These are phyloP conservation scores for Urocynchramus pylzowi DNA, from an alignment of 2,113 vertebrate genomes.

Conservation along the genomic window DNA sequence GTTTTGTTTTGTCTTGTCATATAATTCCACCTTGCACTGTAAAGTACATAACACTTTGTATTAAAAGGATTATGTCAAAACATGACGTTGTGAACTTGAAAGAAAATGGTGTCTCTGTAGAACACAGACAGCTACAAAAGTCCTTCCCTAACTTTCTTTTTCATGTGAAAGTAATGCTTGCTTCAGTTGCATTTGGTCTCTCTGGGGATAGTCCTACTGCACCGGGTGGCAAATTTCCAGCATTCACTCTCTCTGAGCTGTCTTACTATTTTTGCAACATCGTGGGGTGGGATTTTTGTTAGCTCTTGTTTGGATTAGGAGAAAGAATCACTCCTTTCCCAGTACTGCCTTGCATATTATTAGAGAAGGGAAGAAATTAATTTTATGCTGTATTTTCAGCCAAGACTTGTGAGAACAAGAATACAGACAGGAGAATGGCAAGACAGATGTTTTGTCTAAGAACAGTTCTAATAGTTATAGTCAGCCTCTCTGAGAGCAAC, in stretches of 20 bases:
- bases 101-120: not conserved
- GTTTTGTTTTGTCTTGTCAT: not conserved
- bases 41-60: not conserved
- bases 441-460: not conserved
- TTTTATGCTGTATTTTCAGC: not conserved
- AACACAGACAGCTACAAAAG: not conserved
- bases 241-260: not conserved
- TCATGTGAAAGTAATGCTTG: not conserved
- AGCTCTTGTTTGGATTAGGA: not conserved
- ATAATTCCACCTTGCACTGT: not conserved
- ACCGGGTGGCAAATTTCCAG: not conserved
- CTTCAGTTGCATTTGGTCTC: not conserved
- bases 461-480: not conserved
- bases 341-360: not conserved
- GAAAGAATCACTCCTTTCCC: not conserved
- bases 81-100: not conserved
- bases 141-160: not conserved
- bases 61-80: not conserved
- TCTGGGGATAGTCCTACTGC: not conserved
- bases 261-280: not conserved
- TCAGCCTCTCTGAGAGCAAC: not conserved
- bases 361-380: not conserved
- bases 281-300: not conserved
- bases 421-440: not conserved
- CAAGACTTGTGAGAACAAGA: not conserved